A percentile compares a stretch with the other conserved stretches of the same genome.
Conservation (phyloP, 2,797 vertebrate species). For the Epinephelus malabaricus region DNA sequence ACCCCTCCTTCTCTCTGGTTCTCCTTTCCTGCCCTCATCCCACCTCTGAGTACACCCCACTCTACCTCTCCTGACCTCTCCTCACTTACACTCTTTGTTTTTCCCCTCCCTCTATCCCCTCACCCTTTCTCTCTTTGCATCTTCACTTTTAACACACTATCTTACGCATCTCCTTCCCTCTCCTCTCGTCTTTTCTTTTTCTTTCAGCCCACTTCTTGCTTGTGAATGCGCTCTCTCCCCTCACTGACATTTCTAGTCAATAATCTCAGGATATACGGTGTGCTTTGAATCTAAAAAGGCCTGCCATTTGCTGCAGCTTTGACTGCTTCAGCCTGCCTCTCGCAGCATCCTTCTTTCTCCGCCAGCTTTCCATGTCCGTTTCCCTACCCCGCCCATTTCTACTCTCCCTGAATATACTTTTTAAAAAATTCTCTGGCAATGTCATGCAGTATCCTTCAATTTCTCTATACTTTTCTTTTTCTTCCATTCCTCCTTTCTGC, state of each 20-base stretch:
- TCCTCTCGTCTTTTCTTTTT: not conserved
- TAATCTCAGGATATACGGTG: conserved; percentile 79
- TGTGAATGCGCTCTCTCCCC: conserved; percentile 53
- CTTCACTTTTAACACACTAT: conserved; percentile 24
- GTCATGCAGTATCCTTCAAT: conserved; percentile 47
- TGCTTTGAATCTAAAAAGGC: conserved; percentile 78
- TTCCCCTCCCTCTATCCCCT: not conserved
- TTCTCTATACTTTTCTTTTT: conserved; percentile 45
- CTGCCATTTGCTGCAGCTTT: conserved; percentile 53
- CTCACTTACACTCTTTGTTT: conserved; percentile 24
- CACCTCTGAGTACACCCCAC: conserved; percentile 26
- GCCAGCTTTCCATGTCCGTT: conserved; percentile 33
- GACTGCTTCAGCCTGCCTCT: conserved; percentile 45
- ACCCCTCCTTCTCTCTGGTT: not conserved
- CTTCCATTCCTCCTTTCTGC: conserved; percentile 26
- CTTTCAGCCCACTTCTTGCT: conserved; percentile 18
- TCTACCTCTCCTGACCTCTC: conserved; percentile 29
- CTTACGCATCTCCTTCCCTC: not conserved
- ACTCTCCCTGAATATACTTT: conserved; percentile 31
- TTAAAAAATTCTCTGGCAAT: conserved; percentile 16
- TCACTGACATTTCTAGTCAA: conserved; percentile 80
- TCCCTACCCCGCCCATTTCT: conserved; percentile 12
- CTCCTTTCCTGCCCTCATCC: conserved; percentile 22
- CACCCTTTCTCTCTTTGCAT: conserved; percentile 14
- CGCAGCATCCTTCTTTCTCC: conserved; percentile 22